Conservation (phyloP, 2,113 vertebrate species). For the Desmodus rotundus region DNA sequence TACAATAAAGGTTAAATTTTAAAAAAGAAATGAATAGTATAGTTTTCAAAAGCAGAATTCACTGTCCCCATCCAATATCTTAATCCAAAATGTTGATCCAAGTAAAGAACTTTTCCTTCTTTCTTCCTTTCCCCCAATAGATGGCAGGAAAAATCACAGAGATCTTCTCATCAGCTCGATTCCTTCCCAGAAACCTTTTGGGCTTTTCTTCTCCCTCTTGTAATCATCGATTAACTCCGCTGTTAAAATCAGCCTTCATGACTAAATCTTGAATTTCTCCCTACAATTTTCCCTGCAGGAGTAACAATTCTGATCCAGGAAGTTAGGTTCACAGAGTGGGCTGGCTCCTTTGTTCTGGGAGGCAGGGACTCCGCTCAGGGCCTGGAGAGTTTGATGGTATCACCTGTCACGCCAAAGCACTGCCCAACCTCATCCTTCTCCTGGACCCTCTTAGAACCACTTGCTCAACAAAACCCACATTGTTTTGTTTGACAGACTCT, state of each 20-base stretch:
- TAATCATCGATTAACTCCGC: not conserved
- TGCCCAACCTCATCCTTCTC: not conserved
- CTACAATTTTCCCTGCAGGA: not conserved
- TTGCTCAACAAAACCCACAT: not conserved
- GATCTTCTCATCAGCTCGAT: not conserved
- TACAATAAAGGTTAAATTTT: no score
- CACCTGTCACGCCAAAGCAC: not conserved
- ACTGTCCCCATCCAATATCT: not conserved
- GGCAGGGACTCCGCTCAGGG: not conserved
- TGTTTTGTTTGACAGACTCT: slow-evolving; percentile 20
- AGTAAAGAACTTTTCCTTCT: not conserved
- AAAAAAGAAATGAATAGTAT: not conserved
- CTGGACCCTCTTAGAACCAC: not conserved
- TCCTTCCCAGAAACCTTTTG: not conserved
- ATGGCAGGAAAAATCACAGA: not conserved
- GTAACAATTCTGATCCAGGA: not conserved
- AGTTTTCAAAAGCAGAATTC: not conserved
- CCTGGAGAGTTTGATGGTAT: not conserved
- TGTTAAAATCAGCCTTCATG: not conserved
- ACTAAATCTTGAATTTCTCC: not conserved
- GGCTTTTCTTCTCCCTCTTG: not conserved
- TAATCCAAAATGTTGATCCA: not conserved
- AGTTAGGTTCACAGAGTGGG: not conserved
- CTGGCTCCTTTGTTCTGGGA: not conserved
- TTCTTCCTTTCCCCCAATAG: not conserved